Evolutionary conservation across 2,888 invertebrate genomes (phyloP).

Genomic region (Acronicta psi): DNA sequence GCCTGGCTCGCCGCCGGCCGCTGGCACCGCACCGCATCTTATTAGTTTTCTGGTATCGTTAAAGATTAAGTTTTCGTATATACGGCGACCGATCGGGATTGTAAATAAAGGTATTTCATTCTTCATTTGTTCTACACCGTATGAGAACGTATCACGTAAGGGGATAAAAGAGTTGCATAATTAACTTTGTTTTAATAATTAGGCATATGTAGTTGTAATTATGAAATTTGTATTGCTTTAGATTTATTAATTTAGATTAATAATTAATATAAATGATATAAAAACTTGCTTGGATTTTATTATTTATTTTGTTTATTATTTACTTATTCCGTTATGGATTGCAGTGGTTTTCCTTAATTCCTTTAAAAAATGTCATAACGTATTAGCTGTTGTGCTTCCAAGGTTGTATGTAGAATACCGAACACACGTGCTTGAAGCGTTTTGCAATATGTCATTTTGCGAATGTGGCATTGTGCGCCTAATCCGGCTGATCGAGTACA

Average conservation of each 20-base stretch:
- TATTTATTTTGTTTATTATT: not conserved
- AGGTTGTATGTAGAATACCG: too few species aligned
- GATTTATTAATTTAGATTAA: conserved; percentile 35
- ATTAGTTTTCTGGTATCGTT: too few species aligned
- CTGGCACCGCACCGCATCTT: too few species aligned
- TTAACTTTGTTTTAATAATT: conserved; percentile 21
- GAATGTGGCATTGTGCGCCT: too few species aligned
- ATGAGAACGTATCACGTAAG: conserved; percentile 15
- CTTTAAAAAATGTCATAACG: too few species aligned
- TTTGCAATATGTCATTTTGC: too few species aligned
- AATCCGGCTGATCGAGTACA: too few species aligned
- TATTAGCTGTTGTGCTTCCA: too few species aligned
- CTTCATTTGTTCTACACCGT: conserved; percentile 16
- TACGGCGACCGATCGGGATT: conserved; percentile 9
- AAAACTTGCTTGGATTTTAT: conserved; percentile 7
- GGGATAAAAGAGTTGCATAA: conserved; percentile 10
- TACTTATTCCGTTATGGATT: too few species aligned
- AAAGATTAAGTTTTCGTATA: conserved; percentile 7
- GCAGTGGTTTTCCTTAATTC: too few species aligned
- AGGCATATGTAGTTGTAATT: conserved; percentile 44
- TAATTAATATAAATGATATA: conserved; percentile 37
- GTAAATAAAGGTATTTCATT: conserved; percentile 37
- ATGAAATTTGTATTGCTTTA: conserved; percentile 49
- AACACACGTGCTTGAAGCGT: too few species aligned
- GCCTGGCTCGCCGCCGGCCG: too few species aligned